Evolutionary conservation across 2,113 vertebrate species (phyloP).

Genomic region (Semicossyphus pulcher): DNA sequence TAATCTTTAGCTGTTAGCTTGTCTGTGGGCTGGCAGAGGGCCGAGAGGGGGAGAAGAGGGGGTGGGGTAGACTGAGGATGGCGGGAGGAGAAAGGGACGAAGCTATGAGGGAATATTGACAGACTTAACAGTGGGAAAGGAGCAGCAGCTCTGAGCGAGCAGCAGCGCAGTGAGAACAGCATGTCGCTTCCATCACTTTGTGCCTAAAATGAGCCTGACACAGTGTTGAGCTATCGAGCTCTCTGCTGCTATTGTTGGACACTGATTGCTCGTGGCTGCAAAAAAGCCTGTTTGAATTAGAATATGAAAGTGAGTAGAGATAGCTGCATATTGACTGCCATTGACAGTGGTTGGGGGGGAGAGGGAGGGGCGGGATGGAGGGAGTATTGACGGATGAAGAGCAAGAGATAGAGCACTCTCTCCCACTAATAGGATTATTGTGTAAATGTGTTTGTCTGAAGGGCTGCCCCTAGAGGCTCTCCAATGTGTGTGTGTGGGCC

Average conservation of each 20-base stretch:
- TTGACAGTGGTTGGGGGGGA: constrained; percentile 26
- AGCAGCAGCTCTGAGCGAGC: neutral
- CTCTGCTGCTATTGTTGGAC: constrained; percentile 8
- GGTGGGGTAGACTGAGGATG: neutral
- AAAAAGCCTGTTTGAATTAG: constrained; percentile 25
- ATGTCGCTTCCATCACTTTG: constrained; percentile 7
- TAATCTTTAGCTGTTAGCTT: constrained; percentile 16
- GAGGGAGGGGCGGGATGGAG: neutral
- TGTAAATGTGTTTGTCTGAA: constrained; percentile 60
- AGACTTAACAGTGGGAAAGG: neutral
- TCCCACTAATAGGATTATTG: constrained; percentile 67
- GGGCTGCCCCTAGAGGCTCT: constrained; percentile 23
- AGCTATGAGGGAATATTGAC: constrained; percentile 20
- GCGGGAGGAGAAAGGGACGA: neutral
- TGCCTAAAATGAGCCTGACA: constrained; percentile 15
- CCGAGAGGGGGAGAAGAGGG: neutral
- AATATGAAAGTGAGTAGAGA: constrained; percentile 35
- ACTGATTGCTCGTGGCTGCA: constrained; percentile 21
- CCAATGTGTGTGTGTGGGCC: constrained; percentile 2
- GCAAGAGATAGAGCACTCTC: constrained; percentile 35
- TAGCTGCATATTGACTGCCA: constrained; percentile 44
- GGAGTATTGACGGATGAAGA: constrained; percentile 28
- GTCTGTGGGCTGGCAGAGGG: neutral
- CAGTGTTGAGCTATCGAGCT: constrained; percentile 3
- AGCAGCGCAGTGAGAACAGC: constrained; percentile 5